These are phyloP conservation scores for Catostylus mosaicus DNA, from an alignment of 30 jellyfish, hydroid and myxozoan species.

Conservation along the genomic window DNA sequence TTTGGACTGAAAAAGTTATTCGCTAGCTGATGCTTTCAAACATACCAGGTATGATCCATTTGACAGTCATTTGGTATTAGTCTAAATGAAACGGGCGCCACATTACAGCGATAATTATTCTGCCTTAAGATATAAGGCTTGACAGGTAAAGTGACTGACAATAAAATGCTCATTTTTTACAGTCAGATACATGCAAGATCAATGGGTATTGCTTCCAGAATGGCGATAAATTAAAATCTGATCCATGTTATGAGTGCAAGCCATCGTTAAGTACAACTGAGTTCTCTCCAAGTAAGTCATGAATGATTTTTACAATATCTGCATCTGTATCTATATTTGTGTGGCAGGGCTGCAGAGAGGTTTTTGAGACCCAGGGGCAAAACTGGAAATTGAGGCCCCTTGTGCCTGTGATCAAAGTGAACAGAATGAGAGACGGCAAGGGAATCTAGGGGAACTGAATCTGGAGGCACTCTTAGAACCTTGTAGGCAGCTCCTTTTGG, in stretches of 20 bases:
- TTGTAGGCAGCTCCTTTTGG: too few species aligned
- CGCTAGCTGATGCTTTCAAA: neutral
- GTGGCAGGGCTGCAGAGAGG: too few species aligned
- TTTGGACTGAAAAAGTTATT: neutral
- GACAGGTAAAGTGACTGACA: neutral
- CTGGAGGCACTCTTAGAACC: too few species aligned
- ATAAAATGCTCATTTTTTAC: neutral
- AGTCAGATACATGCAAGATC: conserved; percentile 50
- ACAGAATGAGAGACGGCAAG: too few species aligned
- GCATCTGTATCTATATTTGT: too few species aligned
- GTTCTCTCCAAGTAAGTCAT: conserved; percentile 6
- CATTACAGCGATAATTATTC: too few species aligned
- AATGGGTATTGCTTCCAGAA: conserved; percentile 52
- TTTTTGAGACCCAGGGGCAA: too few species aligned
- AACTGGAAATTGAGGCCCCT: too few species aligned
- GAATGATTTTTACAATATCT: too few species aligned
- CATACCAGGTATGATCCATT: neutral
- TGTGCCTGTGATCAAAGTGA: too few species aligned
- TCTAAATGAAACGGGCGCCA: neutral
- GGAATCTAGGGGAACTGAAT: too few species aligned
- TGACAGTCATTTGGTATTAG: neutral
- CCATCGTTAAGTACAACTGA: conserved; percentile 18
- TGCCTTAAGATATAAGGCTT: neutral
- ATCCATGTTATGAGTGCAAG: conserved; percentile 43
- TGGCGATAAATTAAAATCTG: conserved; percentile 28